Conservation (phyloP, 2,888 invertebrate genomes). For the Dysmachus trigonus region DNA sequence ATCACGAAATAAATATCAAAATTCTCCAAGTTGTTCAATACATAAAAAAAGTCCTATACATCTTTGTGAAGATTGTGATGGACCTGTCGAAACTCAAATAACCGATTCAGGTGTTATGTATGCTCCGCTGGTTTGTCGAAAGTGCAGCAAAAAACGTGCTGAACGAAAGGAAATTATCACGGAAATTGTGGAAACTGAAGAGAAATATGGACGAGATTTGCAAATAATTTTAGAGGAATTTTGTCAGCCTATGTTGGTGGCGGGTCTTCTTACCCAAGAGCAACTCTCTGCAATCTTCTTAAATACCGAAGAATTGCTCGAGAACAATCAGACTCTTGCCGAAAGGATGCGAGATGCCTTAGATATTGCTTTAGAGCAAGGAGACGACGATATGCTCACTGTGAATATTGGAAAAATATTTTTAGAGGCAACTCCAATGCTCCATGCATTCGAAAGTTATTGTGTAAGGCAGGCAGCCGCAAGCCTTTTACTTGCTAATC, state of each 20-base stretch:
- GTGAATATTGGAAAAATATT: slow-evolving; percentile 92
- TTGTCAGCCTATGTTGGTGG: slow-evolving; percentile 91
- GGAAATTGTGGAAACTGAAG: slow-evolving; percentile 95
- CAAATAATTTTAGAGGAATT: slow-evolving; percentile 93
- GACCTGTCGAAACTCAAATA: slow-evolving; percentile 77
- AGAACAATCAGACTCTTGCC: slow-evolving; percentile 85
- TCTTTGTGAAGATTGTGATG: slow-evolving; percentile 88
- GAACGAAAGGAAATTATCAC: slow-evolving; percentile 94
- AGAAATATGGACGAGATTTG: slow-evolving; percentile 92
- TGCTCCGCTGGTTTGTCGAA: slow-evolving; percentile 84
- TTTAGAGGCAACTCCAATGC: slow-evolving; percentile 89
- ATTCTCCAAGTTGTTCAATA: slow-evolving; percentile 66
- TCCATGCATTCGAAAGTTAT: slow-evolving; percentile 94
- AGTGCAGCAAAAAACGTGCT: slow-evolving; percentile 86
- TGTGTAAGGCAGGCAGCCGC: slow-evolving; percentile 93
- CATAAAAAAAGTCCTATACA: slow-evolving; percentile 72
- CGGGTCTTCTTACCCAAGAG: slow-evolving; percentile 88
- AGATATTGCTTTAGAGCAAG: slow-evolving; percentile 84
- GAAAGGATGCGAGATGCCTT: slow-evolving; percentile 87
- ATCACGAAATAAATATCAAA: slow-evolving; percentile 78
- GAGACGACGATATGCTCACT: slow-evolving; percentile 83
- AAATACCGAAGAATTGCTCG: slow-evolving; percentile 90
- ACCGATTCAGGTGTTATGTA: slow-evolving; percentile 77
- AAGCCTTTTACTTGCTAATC: slow-evolving; percentile 84
- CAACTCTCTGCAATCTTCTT: slow-evolving; percentile 92